A percentile compares a stretch with the other conserved stretches of the same genome.
phyloP scores from a whole-genome alignment of 2,888 invertebrate genomes.

The Caenorhabditis macrosperma region DNA sequence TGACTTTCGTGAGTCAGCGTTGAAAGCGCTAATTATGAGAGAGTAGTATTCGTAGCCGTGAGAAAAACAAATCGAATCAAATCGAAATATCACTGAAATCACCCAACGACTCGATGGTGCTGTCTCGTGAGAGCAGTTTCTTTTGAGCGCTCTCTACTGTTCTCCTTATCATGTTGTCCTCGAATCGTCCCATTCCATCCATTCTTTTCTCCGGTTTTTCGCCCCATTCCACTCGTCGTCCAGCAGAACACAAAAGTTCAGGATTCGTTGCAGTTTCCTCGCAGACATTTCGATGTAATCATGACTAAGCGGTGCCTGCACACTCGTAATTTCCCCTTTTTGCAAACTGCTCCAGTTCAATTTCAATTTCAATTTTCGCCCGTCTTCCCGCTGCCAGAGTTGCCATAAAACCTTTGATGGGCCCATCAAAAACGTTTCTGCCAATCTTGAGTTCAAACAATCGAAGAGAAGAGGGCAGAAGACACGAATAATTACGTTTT shows the following conservation, averaged over 20 bases:
- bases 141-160: conserved; percentile 8
- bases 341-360: conserved; percentile 21
- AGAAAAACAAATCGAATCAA: not conserved
- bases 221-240: not conserved
- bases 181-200: conserved; percentile 13
- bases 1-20: no score
- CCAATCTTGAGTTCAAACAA: conserved; percentile 49
- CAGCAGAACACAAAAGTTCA: conserved; percentile 24
- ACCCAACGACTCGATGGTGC: not conserved
- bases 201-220: not conserved
- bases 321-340: conserved; percentile 39
- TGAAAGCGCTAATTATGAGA: no score
- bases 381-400: not conserved
- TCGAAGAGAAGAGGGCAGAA: conserved; percentile 6
- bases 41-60: no score
- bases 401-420: conserved; percentile 47
- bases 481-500: not conserved
- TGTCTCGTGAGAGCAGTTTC: not conserved
- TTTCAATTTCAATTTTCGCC: conserved; percentile 45
- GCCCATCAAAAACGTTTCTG: not conserved
- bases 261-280: not conserved
- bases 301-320: conserved; percentile 26
- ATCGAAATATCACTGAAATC: not conserved
- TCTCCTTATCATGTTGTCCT: conserved; percentile 1
- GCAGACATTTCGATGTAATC: conserved; percentile 7